Conservation (phyloP, 2,888 invertebrate species). For the Dorcus hopei region DNA sequence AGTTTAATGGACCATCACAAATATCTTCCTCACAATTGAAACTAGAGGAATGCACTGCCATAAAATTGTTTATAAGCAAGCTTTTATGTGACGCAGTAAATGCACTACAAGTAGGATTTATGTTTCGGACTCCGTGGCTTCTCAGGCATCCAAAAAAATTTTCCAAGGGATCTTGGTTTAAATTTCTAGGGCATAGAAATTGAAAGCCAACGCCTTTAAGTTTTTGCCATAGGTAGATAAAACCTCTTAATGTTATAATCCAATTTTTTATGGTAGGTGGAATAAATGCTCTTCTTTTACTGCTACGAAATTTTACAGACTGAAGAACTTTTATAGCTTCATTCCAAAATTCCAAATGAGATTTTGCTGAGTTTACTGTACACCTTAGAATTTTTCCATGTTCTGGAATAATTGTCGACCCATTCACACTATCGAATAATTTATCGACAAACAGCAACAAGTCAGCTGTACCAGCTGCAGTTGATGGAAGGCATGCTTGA, state of each 20-base stretch:
- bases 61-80: too few relatives aligned
- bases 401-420: neutral
- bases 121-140: too few relatives aligned
- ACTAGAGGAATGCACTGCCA: too few relatives aligned
- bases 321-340: neutral
- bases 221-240: neutral
- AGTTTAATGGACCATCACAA: too few relatives aligned
- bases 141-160: neutral
- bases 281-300: neutral
- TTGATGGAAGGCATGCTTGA: conserved; percentile 1
- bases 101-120: too few relatives aligned
- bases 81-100: too few relatives aligned
- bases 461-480: conserved; percentile 20
- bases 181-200: neutral
- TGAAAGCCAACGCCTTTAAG: neutral
- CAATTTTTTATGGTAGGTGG: neutral
- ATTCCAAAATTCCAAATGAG: neutral
- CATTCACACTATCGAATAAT: conserved; percentile 24
- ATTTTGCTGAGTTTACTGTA: neutral
- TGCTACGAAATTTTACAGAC: too few relatives aligned
- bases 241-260: conserved; percentile 1
- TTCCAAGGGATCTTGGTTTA: neutral
- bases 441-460: conserved; percentile 23
- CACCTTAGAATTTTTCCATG: neutral
- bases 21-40: too few relatives aligned